Evolutionary conservation across 2,888 invertebrate genomes (phyloP).

Genomic region (Seira ritae): DNA sequence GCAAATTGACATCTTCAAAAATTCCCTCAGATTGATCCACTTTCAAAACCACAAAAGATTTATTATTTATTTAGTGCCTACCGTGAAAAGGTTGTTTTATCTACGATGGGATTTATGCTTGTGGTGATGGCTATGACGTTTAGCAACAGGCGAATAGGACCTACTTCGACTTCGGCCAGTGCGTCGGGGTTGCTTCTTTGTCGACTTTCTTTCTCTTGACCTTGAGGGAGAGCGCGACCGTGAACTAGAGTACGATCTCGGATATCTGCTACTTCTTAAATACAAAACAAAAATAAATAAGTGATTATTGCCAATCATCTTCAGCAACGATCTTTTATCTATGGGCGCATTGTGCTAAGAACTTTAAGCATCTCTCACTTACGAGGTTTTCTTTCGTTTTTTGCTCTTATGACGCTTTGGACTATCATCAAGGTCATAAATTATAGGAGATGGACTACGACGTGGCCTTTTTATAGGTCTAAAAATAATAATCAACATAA

Average conservation of each 20-base stretch:
- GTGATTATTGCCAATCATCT: not conserved
- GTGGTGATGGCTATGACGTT: conserved; percentile 66
- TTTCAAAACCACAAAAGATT: too few species aligned
- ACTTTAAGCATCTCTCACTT: conserved; percentile 49
- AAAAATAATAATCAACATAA: conserved; percentile 8
- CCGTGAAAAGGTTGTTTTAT: too few species aligned
- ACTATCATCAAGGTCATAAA: conserved; percentile 74
- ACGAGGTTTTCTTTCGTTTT: conserved; percentile 75
- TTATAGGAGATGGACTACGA: conserved; percentile 71
- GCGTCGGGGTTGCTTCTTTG: conserved; percentile 62
- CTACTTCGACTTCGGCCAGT: conserved; percentile 62
- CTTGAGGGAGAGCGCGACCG: conserved; percentile 57
- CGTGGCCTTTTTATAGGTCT: conserved; percentile 65
- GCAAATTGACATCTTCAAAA: too few species aligned
- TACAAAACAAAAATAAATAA: not conserved
- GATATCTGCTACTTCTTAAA: conserved; percentile 66
- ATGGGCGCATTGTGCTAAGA: not conserved
- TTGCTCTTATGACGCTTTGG: conserved; percentile 75
- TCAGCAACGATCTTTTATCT: not conserved
- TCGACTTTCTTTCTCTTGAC: conserved; percentile 55
- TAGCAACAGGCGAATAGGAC: conserved; percentile 59
- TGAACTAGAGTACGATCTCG: conserved; percentile 73
- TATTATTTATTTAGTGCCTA: not conserved
- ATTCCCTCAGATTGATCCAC: too few species aligned
- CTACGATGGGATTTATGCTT: conserved; percentile 60